phyloP scores from a whole-genome alignment of 2,797 vertebrate genomes.

The Leptatherina wallacei region DNA sequence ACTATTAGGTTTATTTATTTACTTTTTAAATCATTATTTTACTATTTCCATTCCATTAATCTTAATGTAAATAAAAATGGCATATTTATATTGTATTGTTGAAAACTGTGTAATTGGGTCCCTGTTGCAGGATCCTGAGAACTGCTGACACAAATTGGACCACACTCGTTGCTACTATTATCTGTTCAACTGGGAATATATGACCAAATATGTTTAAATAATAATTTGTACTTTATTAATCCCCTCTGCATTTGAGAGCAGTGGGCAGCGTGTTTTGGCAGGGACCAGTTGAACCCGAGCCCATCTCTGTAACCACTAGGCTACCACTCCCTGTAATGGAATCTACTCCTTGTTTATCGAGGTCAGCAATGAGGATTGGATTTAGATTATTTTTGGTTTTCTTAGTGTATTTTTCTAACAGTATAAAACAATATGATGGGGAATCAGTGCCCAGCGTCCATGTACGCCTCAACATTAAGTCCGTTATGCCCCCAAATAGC shows the following conservation, averaged over 20 bases:
- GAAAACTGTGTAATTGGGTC: background rate
- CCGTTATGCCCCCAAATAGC: no score
- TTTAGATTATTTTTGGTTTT: background rate
- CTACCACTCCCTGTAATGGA: no score
- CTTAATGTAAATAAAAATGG: background rate
- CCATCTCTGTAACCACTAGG: no score
- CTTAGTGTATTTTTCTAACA: background rate
- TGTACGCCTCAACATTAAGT: no score
- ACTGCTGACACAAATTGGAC: constrained; percentile 18
- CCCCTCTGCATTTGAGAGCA: no score
- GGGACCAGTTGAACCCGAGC: no score
- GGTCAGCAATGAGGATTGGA: background rate
- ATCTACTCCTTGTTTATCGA: background rate
- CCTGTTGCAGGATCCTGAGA: constrained; percentile 27
- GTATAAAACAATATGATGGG: background rate
- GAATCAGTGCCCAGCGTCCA: background rate
- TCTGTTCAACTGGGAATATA: constrained; percentile 21
- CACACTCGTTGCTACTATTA: constrained; percentile 2
- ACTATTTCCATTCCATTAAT: background rate
- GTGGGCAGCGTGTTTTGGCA: no score
- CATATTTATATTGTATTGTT: background rate
- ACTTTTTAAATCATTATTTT: background rate
- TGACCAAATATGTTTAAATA: constrained; percentile 5
- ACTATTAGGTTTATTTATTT: background rate
- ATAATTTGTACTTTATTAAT: no score